Evolutionary conservation across 2,797 vertebrate species (phyloP), one percentile per base, ranked within the genome.

Genomic region (Mareca penelope): DNA sequence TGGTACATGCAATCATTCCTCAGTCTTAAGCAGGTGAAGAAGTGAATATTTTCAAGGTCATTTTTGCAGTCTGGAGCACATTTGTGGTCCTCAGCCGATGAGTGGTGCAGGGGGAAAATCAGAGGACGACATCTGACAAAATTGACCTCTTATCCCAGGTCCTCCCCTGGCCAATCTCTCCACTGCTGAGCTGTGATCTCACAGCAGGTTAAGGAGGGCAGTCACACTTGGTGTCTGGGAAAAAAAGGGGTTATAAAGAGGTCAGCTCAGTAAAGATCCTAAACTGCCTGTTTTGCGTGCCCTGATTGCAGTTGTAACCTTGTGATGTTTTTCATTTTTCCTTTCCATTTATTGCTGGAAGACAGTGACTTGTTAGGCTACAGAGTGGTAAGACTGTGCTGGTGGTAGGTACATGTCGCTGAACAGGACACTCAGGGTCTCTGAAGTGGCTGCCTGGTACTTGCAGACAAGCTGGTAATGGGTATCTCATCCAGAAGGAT

Each of bases 261-360:
- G 10, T 0, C n/a, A 15, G 31, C 18, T 12, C 4, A 3, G 11
- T 10, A 63, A 55, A 16, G 10, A 16, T 39, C 10, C 53, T 35
- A 6, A 52, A n/a, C 28, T 2, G 2, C 12, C 37, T 3, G 2
- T 23, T 55, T 33, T 0, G 0, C 21, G 2, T 35, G 35, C 9
- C 12, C 35, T 4, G 3, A 2, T 3, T 3, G 2, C 4, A 39
- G 26, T 17, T 26, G 55, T 10, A 35, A 39, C 46, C 29, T 3
- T 2, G 17, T 23, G 15, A 46, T 18, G 2, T 85, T 64, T 50
- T 60, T 35, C 19, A 0, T 2, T 10, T 53, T 17, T 7, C 14
- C 6, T 64, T 87, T 70, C 80, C 5, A 0, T 65, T 73, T 65
- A 1, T 39, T 65, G 23, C 40, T 55, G 28, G 63, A 76, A 61